Evolutionary conservation across 2,797 vertebrate genomes (phyloP).

Genomic region (Enteromius paludinosus): DNA sequence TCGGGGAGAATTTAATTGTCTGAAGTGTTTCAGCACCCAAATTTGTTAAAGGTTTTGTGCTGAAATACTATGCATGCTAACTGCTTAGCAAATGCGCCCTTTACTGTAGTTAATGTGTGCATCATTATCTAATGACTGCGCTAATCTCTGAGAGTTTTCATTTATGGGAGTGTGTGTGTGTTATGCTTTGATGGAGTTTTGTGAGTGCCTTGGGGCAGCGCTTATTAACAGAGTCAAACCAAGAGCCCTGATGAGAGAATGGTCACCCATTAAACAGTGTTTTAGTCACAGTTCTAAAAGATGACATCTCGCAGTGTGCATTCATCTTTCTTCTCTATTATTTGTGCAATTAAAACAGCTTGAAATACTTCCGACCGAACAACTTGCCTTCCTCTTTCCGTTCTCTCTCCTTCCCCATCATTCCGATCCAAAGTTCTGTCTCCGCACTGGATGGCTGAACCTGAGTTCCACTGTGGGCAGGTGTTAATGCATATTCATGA

Average conservation of each 20-base stretch:
- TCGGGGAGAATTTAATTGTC: background rate
- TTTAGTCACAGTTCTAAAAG: conserved; percentile 57
- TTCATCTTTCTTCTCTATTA: conserved; percentile 38
- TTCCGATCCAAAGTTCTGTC: conserved; percentile 69
- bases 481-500: conserved; percentile 84
- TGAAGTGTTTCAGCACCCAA: background rate
- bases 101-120: conserved; percentile 31
- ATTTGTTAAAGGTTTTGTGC: conserved; percentile 9
- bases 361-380: conserved; percentile 10
- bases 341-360: background rate
- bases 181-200: conserved; percentile 54
- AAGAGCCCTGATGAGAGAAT: conserved; percentile 54
- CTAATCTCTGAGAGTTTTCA: conserved; percentile 30
- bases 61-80: background rate
- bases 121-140: conserved; percentile 35
- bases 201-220: conserved; percentile 68
- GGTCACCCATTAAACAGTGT: conserved; percentile 56
- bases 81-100: background rate
- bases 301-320: conserved; percentile 38
- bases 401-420: conserved; percentile 41
- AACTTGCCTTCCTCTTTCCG: conserved; percentile 29
- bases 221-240: conserved; percentile 57
- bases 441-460: conserved; percentile 64
- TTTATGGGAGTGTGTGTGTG: conserved; percentile 35
- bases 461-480: conserved; percentile 74